Evolutionary conservation across 92 coral and sea anemone species (phyloP).

Genomic region (Siderastrea siderea): DNA sequence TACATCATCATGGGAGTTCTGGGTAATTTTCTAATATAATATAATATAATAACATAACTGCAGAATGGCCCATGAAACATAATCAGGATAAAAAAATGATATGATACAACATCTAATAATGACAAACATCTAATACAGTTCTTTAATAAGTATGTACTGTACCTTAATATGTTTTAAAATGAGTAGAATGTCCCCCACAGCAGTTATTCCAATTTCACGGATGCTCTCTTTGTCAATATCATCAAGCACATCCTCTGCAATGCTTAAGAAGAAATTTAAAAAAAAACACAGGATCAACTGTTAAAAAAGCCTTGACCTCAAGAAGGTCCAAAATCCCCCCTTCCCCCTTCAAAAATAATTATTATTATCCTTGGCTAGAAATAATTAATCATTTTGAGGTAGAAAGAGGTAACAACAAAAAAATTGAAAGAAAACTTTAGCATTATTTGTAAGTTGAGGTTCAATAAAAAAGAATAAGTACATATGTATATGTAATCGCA

Average conservation of each 20-base stretch:
- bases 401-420: too few species aligned
- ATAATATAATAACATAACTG: too few species aligned
- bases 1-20: too few species aligned
- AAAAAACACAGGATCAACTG: constrained; percentile 8
- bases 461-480: constrained; percentile 9
- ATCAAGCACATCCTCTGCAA: constrained; percentile 17
- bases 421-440: too few species aligned
- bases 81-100: too few species aligned
- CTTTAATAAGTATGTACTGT: constrained; percentile 4
- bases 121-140: constrained; percentile 2
- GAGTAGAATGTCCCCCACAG: constrained; percentile 47
- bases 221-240: background rate
- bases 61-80: too few species aligned
- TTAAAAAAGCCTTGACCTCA: constrained; percentile 12
- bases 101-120: too few species aligned
- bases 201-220: constrained; percentile 35
- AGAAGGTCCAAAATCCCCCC: constrained; percentile 20
- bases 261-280: constrained; percentile 14
- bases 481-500: too few species aligned
- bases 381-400: constrained; percentile 9
- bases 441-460: constrained; percentile 4
- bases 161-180: constrained; percentile 22
- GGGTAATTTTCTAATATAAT: too few species aligned
- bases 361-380: constrained; percentile 16
- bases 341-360: constrained; percentile 15